Percentiles rank a stretch among this genome's conserved stretches.
Evolutionary conservation across 2,888 invertebrate genomes (phyloP).

Genomic region (Dyspetes luteomarginatus): DNA sequence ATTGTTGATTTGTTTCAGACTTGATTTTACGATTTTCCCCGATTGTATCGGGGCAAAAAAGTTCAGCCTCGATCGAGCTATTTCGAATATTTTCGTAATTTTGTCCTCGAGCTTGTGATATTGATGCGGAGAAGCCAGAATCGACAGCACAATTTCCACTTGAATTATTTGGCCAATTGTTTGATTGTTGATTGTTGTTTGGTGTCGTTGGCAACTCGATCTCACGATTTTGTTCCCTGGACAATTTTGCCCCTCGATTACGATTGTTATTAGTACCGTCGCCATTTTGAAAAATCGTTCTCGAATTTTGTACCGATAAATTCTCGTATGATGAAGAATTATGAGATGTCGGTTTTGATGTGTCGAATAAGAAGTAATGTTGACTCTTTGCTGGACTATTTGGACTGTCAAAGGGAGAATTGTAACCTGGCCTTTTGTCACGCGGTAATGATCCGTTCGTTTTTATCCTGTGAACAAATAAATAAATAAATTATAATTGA

Average conservation of each 20-base stretch:
- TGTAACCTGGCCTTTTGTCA: slow-evolving; percentile 85
- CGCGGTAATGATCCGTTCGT: slow-evolving; percentile 95
- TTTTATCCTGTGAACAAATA: slow-evolving; percentile 88
- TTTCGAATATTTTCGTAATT: slow-evolving; percentile 78
- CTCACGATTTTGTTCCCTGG: slow-evolving; percentile 48
- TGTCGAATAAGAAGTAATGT: slow-evolving; percentile 82
- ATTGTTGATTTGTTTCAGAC: slow-evolving; percentile 58
- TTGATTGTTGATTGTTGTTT: slow-evolving; percentile 76
- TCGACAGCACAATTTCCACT: slow-evolving; percentile 80
- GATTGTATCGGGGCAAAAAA: neutral
- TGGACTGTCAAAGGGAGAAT: slow-evolving; percentile 81
- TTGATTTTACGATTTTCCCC: slow-evolving; percentile 16
- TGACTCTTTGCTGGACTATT: slow-evolving; percentile 78
- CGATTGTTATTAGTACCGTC: slow-evolving; percentile 62
- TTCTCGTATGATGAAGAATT: slow-evolving; percentile 78
- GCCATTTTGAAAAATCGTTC: slow-evolving; percentile 72
- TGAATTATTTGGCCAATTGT: slow-evolving; percentile 79
- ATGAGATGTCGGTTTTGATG: slow-evolving; percentile 77
- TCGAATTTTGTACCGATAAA: slow-evolving; percentile 79
- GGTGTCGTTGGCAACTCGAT: slow-evolving; percentile 69
- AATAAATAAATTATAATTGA: slow-evolving; percentile 57
- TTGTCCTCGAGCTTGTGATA: slow-evolving; percentile 73
- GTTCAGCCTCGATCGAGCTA: slow-evolving; percentile 59
- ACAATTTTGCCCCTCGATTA: slow-evolving; percentile 33
- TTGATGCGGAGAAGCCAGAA: slow-evolving; percentile 70